These are phyloP conservation scores for Drosophila ficusphila DNA, from an alignment of 1,140 invertebrate genomes.

Conservation along the genomic window DNA sequence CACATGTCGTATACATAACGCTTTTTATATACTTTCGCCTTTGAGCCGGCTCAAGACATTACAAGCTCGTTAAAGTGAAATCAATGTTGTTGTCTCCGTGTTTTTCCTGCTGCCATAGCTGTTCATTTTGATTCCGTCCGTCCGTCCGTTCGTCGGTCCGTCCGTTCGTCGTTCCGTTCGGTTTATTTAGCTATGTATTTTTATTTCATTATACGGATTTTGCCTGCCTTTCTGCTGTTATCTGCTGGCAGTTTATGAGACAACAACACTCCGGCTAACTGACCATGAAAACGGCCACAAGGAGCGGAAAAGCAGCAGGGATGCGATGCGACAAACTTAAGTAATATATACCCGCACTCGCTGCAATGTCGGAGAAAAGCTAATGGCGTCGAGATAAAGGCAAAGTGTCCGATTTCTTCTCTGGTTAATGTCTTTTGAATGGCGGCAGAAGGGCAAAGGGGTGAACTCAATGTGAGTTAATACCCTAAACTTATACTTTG, in stretches of 20 bases:
- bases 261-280: conserved; percentile 43
- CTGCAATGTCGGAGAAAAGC: conserved; percentile 26
- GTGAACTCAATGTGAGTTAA: neutral
- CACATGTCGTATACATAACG: conserved; percentile 78
- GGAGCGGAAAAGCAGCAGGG: conserved; percentile 38
- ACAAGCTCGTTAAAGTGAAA: conserved; percentile 81
- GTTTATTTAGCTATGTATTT: conserved; percentile 77
- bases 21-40: conserved; percentile 76
- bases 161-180: conserved; percentile 18
- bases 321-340: conserved; percentile 23
- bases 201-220: conserved; percentile 80
- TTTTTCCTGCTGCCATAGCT: conserved; percentile 10
- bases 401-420: conserved; percentile 40
- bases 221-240: conserved; percentile 76
- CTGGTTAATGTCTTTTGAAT: conserved; percentile 21
- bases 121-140: conserved; percentile 53
- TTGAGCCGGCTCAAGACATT: conserved; percentile 69
- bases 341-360: conserved; percentile 33
- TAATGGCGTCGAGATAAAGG: conserved; percentile 47
- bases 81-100: conserved; percentile 69
- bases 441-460: neutral
- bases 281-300: conserved; percentile 73
- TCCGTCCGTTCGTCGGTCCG: conserved; percentile 28
- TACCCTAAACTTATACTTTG: neutral
- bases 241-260: conserved; percentile 69